phyloP scores from a whole-genome alignment of 2,113 vertebrate species.

The Pteropus alecto region DNA sequence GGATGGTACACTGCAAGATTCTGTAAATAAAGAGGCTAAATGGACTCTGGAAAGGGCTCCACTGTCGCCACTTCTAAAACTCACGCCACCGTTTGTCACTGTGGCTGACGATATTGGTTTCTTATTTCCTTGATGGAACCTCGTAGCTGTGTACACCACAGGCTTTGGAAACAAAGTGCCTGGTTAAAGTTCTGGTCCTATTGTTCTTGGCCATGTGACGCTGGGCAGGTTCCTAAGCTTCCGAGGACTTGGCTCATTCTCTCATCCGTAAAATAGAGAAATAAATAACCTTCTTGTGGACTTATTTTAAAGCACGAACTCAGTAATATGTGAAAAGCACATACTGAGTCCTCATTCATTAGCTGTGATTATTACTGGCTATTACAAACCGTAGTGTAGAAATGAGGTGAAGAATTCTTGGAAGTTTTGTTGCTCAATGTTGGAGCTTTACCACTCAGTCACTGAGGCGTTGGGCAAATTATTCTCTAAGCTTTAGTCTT shows the following conservation, averaged over 20 bases:
- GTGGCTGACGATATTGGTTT: accelerated
- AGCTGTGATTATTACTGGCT: no score
- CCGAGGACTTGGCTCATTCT: not conserved
- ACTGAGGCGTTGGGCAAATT: not conserved
- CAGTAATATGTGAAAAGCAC: not conserved
- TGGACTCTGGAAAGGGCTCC: not conserved
- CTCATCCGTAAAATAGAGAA: not conserved
- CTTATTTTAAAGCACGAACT: not conserved
- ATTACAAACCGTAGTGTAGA: accelerated
- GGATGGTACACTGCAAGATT: no score
- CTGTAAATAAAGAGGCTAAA: not conserved
- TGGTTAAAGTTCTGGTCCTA: not conserved
- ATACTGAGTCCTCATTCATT: accelerated
- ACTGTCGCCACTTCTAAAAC: not conserved
- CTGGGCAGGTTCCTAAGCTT: not conserved
- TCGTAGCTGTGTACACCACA: accelerated
- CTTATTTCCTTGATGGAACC: not conserved
- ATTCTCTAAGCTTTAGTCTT: not conserved
- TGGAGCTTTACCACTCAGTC: not conserved
- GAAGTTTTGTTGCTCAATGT: not conserved
- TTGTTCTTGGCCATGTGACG: not conserved
- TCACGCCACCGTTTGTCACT: accelerated
- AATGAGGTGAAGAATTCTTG: accelerated
- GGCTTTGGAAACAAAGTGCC: not conserved
- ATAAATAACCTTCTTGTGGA: not conserved